Percentiles rank a stretch among this genome's conserved stretches.
Evolutionary conservation across 2,797 vertebrate species (phyloP).

Genomic region (Gallinago solitaria): DNA sequence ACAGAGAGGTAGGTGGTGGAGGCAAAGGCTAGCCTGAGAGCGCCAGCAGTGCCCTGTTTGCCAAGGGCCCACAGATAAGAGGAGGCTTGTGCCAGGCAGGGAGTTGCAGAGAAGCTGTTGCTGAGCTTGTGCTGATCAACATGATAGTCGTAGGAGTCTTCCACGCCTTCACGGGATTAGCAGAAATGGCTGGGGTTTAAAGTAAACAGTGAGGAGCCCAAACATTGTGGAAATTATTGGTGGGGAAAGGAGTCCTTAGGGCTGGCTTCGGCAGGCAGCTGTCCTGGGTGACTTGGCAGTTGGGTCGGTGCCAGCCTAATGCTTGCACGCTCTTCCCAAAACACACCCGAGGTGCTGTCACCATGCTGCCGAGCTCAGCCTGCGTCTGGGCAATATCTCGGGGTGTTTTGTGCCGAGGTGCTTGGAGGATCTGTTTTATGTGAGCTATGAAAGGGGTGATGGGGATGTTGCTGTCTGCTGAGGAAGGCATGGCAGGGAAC

Average conservation of each 20-base stretch:
- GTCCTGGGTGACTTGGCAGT: not conserved
- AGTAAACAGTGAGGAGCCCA: not conserved
- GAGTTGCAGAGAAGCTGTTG: not conserved
- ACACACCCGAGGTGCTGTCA: not conserved
- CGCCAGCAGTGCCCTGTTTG: conserved; percentile 29
- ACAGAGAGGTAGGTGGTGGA: conserved; percentile 61
- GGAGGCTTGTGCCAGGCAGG: conserved; percentile 35
- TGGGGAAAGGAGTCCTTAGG: not conserved
- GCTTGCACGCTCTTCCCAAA: not conserved
- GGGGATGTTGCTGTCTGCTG: not conserved
- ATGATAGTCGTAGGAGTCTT: not conserved
- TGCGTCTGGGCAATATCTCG: not conserved
- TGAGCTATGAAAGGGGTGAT: not conserved
- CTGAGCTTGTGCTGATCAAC: not conserved
- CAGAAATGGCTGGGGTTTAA: not conserved
- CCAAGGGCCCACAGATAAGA: conserved; percentile 35
- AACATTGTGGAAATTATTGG: not conserved
- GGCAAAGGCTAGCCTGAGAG: conserved; percentile 46
- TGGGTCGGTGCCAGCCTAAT: not conserved
- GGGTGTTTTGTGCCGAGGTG: not conserved
- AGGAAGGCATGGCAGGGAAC: not conserved
- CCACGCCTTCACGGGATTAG: not conserved
- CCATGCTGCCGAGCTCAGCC: rapidly evolving
- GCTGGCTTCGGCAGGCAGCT: not conserved
- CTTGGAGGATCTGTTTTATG: not conserved